These are phyloP conservation scores for Sebastes nivosus DNA, from an alignment of 2,797 vertebrate species.

Conservation along the genomic window DNA sequence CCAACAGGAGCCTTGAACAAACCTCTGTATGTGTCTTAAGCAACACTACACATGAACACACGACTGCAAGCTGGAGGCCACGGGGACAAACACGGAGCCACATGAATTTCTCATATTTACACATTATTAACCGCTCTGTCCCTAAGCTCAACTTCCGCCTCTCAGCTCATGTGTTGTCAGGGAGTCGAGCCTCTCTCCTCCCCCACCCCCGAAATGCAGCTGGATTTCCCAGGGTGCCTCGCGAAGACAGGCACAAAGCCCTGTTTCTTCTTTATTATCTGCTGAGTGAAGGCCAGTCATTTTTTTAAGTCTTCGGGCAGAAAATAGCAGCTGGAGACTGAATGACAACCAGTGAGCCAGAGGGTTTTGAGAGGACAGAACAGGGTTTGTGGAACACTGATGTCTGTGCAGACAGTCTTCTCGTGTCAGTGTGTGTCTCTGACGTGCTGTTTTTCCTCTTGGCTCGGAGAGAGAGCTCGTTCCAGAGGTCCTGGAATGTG, in stretches of 20 bases:
- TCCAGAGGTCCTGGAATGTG: constrained; percentile 43
- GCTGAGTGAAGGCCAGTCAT: constrained; percentile 4
- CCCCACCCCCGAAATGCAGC: not conserved
- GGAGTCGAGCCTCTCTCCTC: not conserved
- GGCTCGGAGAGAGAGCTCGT: constrained; percentile 1
- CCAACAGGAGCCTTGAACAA: constrained; percentile 6
- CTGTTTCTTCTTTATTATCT: constrained; percentile 31
- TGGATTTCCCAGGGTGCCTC: constrained; percentile 11
- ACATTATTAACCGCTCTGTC: constrained; percentile 17
- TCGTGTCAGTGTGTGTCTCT: constrained; percentile 4
- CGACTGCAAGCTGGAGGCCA: constrained; percentile 30
- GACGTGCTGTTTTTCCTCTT: not conserved
- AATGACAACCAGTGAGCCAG: constrained; percentile 11
- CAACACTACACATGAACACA: constrained; percentile 31
- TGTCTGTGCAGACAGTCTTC: constrained; percentile 10
- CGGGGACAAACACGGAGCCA: constrained; percentile 24
- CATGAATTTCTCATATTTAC: constrained; percentile 45
- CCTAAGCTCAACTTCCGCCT: not conserved
- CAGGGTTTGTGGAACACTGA: not conserved
- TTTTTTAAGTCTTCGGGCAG: not conserved
- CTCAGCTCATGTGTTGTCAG: not conserved
- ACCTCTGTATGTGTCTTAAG: constrained; percentile 21
- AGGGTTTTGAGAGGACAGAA: constrained; percentile 19
- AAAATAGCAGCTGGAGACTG: constrained; percentile 53
- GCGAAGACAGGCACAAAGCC: constrained; percentile 26